These are phyloP conservation scores for Drosophila mayaguana DNA, from an alignment of 2,888 invertebrate species.

Conservation along the genomic window DNA sequence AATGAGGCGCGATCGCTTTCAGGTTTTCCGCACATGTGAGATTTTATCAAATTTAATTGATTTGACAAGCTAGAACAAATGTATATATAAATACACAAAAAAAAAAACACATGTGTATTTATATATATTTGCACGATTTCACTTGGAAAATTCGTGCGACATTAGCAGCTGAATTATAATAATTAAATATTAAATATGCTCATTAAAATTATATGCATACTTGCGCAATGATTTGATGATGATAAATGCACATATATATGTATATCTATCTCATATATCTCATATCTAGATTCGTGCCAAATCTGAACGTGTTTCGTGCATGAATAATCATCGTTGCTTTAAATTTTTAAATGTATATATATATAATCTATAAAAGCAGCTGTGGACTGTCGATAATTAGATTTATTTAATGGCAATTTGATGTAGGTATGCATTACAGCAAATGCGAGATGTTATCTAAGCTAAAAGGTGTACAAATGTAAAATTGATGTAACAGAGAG, in stretches of 20 bases:
- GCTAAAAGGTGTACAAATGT: no score
- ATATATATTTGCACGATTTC: constrained; percentile 14
- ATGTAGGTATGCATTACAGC: not conserved
- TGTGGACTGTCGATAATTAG: not conserved
- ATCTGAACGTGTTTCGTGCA: constrained; percentile 11
- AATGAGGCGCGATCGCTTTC: constrained; percentile 27
- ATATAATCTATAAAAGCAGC: not conserved
- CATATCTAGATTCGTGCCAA: constrained; percentile 18
- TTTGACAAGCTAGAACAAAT: constrained; percentile 34
- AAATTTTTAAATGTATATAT: not conserved
- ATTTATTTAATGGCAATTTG: not conserved
- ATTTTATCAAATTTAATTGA: constrained; percentile 69
- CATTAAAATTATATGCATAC: constrained; percentile 30
- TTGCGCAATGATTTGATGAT: not conserved
- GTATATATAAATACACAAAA: constrained; percentile 8
- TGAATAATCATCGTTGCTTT: constrained; percentile 29
- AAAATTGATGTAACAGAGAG: not conserved
- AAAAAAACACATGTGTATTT: not conserved
- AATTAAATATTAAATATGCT: constrained; percentile 41
- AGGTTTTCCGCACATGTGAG: constrained; percentile 50
- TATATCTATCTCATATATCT: not conserved
- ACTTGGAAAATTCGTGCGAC: constrained; percentile 18
- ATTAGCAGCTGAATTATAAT: constrained; percentile 17
- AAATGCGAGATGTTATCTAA: not conserved
- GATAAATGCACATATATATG: not conserved